Conservation (phyloP, 2,113 vertebrate species). For the Gobius niger region DNA sequence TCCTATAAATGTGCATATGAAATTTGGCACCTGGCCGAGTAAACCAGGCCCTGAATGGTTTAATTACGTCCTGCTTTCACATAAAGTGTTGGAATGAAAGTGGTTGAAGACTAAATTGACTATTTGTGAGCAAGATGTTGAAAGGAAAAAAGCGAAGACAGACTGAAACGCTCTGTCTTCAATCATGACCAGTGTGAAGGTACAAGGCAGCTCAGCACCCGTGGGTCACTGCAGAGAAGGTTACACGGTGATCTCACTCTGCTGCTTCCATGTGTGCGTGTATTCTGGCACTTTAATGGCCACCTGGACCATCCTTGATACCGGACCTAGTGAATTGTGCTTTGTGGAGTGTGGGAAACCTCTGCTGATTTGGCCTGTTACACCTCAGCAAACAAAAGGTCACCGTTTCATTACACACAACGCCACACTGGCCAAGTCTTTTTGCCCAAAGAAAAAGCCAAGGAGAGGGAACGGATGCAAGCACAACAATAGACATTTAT, state of each 20-base stretch:
- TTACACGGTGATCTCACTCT: conserved; percentile 35
- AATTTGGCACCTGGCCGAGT: too few species aligned
- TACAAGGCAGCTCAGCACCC: conserved; percentile 8
- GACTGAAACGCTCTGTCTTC: too few species aligned
- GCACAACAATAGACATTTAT: not conserved
- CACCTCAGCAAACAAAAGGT: conserved; percentile 46
- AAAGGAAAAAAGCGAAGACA: too few species aligned
- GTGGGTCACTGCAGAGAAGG: conserved; percentile 1
- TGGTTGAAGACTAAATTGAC: too few species aligned
- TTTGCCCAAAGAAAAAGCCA: not conserved
- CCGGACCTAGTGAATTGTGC: conserved; percentile 36
- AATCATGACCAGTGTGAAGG: conserved; percentile 4
- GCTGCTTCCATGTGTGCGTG: conserved; percentile 10
- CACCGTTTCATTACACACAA: conserved; percentile 42
- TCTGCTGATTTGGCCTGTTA: conserved; percentile 55
- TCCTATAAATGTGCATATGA: too few species aligned
- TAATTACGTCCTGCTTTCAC: too few species aligned
- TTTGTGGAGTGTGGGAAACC: conserved; percentile 36
- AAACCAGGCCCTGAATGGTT: too few species aligned
- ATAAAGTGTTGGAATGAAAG: too few species aligned
- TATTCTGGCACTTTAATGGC: conserved; percentile 9
- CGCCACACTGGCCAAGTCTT: conserved; percentile 6
- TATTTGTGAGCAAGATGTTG: too few species aligned
- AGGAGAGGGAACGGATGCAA: not conserved
- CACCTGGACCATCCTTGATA: conserved; percentile 4